Conservation (phyloP, 2,797 vertebrate genomes). For the Morelia viridis region DNA sequence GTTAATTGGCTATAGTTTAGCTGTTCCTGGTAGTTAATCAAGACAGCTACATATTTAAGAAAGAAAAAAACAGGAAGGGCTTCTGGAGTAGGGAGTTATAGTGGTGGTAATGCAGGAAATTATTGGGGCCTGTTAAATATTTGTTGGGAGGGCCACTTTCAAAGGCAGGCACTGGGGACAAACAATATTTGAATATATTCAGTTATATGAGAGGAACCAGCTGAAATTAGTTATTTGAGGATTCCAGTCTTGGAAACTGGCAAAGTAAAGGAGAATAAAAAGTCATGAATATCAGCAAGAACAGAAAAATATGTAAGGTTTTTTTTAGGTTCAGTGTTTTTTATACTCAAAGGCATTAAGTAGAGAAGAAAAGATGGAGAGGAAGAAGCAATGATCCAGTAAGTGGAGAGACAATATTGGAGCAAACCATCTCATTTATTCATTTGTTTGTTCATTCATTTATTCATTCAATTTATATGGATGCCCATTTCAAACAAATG, state of each 20-base stretch:
- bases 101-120: not conserved
- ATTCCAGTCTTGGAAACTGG: not conserved
- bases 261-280: not conserved
- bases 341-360: not conserved
- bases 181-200: not conserved
- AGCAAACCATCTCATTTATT: not conserved
- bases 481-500: not conserved
- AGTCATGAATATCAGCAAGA: not conserved
- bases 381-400: not conserved
- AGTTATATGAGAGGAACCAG: not conserved
- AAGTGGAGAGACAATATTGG: not conserved
- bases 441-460: not conserved
- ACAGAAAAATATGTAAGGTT: not conserved
- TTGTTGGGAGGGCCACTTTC: not conserved
- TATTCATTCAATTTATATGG: not conserved
- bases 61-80: not conserved
- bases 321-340: not conserved
- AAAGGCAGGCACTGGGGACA: not conserved
- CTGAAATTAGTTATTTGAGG: not conserved
- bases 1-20: not conserved
- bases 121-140: not conserved
- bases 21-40: not conserved
- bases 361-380: too few relatives aligned
- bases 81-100: not conserved
- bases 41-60: not conserved